Base-by-base conservation (phyloP, 1,140 invertebrate species). In the Vanessa atalanta region DNA sequence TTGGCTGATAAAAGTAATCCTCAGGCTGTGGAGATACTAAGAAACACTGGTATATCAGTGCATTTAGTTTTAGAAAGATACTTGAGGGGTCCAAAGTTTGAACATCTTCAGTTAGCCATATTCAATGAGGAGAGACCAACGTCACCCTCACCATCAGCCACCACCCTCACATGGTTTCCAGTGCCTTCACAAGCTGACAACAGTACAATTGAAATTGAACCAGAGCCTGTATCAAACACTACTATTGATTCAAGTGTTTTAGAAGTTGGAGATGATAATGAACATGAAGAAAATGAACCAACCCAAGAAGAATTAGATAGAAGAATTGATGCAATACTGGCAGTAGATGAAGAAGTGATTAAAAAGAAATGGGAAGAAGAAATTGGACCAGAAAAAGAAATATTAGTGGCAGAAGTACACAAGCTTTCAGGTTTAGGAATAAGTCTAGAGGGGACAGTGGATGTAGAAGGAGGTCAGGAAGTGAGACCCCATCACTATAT, bases 371-470 rank as follows among this genome's bases (percentile, higher is more conserved):
- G 97, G 97, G 94, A 94, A 82, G 93, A 93, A 82, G 94, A 97
- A 84, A 93, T 97, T 83, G 94, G 95, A 57, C 89, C 94, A 70
- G 95, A 96, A 78, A 94, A 95, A 79, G 94, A 97, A 82, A 95
- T 97, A 83, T 89, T 96, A 81, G 95, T 98, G 80, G 96, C 97
- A 75, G 96, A 97, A 93, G 93, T 98, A 73, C 95, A 95, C 79
- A 98, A 98, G 93, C 95, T 97, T 77, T 95, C 96, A 81, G 97
- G 97, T 65, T 93, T 99, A 70, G 98, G 98, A 6, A 98, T 99
- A 76, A 97, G 97, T 88, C 93, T 99, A 72, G 98, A 99, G 93
- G 98, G 98, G 48, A 99, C 98, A 11, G 98, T 98, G 20, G 97
- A 98, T 87, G 96, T 97, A 15, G 96, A 97, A 91, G 95, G 96